Evolutionary conservation across 1,140 invertebrate genomes (phyloP).

Genomic region (Pteromalus puparum): DNA sequence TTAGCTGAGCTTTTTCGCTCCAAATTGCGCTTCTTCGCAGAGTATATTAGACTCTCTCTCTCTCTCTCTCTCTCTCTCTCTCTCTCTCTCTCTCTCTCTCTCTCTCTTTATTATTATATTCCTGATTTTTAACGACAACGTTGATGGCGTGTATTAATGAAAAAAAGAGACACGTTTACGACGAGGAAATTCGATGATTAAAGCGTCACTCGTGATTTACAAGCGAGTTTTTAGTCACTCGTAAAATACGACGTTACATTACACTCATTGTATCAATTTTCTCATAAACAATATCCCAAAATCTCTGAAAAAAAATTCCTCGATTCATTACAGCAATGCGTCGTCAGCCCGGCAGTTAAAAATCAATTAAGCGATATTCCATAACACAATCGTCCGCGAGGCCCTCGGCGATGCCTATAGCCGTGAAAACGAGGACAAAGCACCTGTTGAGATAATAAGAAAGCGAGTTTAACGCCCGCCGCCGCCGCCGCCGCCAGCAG

Average conservation of each 20-base stretch:
- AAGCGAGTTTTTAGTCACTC: too few relatives aligned
- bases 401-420: conserved; percentile 34
- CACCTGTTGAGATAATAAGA: conserved; percentile 52
- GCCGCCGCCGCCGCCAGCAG: background rate
- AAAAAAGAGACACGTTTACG: too few relatives aligned
- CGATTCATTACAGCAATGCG: background rate
- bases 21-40: background rate
- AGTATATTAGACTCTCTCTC: background rate
- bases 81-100: background rate
- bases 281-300: too few relatives aligned
- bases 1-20: background rate
- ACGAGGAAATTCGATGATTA: too few relatives aligned
- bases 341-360: background rate
- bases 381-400: background rate
- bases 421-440: conserved; percentile 45
- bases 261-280: too few relatives aligned
- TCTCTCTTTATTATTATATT: too few relatives aligned
- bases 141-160: too few relatives aligned
- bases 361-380: conserved; percentile 24
- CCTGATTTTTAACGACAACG: too few relatives aligned
- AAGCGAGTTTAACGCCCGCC: conserved; percentile 45
- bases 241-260: too few relatives aligned
- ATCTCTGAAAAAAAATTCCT: too few relatives aligned
- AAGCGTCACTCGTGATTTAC: too few relatives aligned
- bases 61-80: too few relatives aligned